phyloP scores from a whole-genome alignment of 2,113 vertebrate species.

The Microtus montanus region DNA sequence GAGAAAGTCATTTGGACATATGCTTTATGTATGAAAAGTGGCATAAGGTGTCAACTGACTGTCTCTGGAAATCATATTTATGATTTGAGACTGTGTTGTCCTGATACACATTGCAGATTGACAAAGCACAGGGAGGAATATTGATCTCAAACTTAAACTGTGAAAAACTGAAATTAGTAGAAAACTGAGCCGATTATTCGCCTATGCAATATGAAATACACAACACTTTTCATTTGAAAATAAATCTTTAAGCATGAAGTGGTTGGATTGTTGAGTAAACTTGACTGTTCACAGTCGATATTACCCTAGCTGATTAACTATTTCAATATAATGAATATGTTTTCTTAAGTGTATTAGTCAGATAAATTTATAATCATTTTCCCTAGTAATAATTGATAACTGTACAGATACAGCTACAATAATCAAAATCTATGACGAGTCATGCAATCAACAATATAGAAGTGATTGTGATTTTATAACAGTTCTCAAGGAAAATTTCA shows the following conservation, averaged over 20 bases:
- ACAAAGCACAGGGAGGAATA: background rate
- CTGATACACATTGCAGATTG: background rate
- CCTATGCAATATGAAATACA: background rate
- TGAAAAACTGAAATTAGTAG: background rate
- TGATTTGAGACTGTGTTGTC: background rate
- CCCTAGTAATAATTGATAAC: background rate
- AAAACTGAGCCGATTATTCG: conserved; percentile 10
- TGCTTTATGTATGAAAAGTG: background rate
- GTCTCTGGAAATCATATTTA: background rate
- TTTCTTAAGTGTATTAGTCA: conserved; percentile 25
- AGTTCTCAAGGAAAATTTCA: background rate
- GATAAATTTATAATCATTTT: background rate
- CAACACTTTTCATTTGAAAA: background rate
- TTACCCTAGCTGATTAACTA: conserved; percentile 39
- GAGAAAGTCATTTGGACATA: background rate
- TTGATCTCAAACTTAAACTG: background rate
- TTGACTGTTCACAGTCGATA: background rate
- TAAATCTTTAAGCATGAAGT: background rate
- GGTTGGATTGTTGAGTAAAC: background rate
- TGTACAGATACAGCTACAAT: background rate
- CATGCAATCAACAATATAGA: conserved; percentile 10
- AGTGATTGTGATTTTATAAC: background rate
- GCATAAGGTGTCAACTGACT: background rate
- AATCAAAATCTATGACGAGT: conserved; percentile 9
- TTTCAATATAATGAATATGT: conserved; percentile 19